These are phyloP conservation scores for Chaenodraco wilsoni DNA, from an alignment of 2,797 vertebrate species.

Conservation along the genomic window DNA sequence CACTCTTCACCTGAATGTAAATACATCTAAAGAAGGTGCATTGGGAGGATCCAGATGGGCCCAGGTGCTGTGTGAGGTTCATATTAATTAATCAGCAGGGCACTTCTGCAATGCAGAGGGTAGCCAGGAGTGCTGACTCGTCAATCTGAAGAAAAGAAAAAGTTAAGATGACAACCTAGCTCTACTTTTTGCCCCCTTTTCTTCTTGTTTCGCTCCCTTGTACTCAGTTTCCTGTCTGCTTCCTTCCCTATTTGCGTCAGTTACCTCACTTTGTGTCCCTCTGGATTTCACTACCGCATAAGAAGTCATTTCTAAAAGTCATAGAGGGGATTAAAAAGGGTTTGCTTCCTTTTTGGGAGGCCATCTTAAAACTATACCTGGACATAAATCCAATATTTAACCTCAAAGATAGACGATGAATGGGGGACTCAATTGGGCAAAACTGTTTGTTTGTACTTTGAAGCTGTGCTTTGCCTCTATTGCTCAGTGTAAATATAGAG, in stretches of 20 bases:
- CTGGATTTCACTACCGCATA: constrained; percentile 26
- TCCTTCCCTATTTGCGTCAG: constrained; percentile 52
- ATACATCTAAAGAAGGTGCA: constrained; percentile 45
- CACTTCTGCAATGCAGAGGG: constrained; percentile 77
- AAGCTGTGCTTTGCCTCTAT: neutral
- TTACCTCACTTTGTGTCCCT: constrained; percentile 18
- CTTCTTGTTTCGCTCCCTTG: constrained; percentile 12
- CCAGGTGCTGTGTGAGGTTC: constrained; percentile 60
- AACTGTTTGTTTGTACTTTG: constrained; percentile 7
- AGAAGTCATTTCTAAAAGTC: constrained; percentile 38
- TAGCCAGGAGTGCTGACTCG: constrained; percentile 71
- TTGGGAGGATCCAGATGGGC: constrained; percentile 60
- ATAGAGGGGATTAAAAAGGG: constrained; percentile 21
- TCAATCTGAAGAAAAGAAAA: constrained; percentile 44
- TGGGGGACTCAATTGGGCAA: constrained; percentile 5
- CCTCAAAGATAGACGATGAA: constrained; percentile 23
- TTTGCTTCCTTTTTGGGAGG: constrained; percentile 33
- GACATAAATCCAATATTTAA: constrained; percentile 31
- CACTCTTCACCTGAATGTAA: constrained; percentile 34
- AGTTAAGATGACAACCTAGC: constrained; percentile 20
- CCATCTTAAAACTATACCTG: constrained; percentile 26
- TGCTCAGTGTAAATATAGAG: constrained; percentile 6
- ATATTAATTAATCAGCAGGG: constrained; percentile 78
- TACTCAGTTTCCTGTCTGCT: constrained; percentile 37
- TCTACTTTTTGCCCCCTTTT: constrained; percentile 31